Evolutionary conservation across 2,113 vertebrate species (phyloP), one percentile per base, ranked within the genome.

Genomic region (Talpa occidentalis): DNA sequence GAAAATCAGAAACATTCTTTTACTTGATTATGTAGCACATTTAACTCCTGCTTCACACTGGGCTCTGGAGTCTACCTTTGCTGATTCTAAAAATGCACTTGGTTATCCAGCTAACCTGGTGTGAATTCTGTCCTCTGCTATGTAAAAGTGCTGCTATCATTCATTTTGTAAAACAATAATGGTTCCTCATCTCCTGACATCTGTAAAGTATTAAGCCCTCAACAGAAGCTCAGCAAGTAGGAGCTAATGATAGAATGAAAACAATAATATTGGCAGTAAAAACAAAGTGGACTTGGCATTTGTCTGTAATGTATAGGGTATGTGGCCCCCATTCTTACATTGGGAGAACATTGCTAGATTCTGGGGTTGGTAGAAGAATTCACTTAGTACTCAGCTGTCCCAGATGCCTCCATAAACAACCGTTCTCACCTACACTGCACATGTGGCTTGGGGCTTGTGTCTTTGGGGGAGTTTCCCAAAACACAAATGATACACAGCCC

Each of bases 231-330:
- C 32, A 82, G 49, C 60, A 64, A 81, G 60, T 16, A 24, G 32
- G 22, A 85, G 40, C 12, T 54, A 88, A 54, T n/a, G n/a, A 70
- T 40, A 78, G 42, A 96, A 66, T 62, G 42, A 64, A 90, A 90
- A n/a, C 30, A 28, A 60, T 40, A 28, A 59, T 54, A 35, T 24
- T 35, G 22, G 8, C 6, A 67, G 8, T 30, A 3, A 30, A 59
- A 59, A 74, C 24, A 37, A 32, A 30, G 6, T 22, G 14, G 15
- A 17, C 22, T 5, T 5, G 26, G 52, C 73, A 14, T 59, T 80
- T 56, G 16, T 81, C 47, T 19, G 28, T 60, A 35, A 24, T 62
- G 40, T 66, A 0, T 2, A 56, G 32, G 24, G 30, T 6, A 8
- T 15, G 10, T 49, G 40, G 54, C 28, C 60, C 21, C 52, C 16